Conservation (phyloP, 1,140 invertebrate genomes). For the Chrysopa pallens region DNA sequence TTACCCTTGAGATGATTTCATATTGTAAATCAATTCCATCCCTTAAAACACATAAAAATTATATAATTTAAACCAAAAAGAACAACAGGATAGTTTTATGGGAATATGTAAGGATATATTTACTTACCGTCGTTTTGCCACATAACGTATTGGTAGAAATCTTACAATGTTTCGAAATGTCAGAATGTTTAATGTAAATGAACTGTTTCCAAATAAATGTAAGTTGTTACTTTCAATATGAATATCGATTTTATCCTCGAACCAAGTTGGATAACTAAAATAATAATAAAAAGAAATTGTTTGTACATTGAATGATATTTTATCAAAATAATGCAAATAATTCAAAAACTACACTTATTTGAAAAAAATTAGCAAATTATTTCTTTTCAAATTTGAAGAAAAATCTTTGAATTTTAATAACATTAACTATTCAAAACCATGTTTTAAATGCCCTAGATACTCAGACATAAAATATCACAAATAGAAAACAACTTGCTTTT, state of each 20-base stretch:
- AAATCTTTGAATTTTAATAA: no score
- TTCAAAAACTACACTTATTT: no score
- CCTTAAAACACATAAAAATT: constrained; percentile 18
- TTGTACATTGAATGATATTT: background rate
- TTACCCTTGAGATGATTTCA: constrained; percentile 38
- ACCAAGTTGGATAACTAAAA: constrained; percentile 27
- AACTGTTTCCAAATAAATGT: constrained; percentile 10
- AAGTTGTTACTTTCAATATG: constrained; percentile 16
- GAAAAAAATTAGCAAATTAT: no score
- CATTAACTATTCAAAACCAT: no score
- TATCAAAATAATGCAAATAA: no score
- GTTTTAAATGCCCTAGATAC: no score
- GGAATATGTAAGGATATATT: background rate
- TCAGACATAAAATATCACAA: no score
- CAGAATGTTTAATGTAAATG: constrained; percentile 20
- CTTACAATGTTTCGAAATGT: constrained; percentile 30
- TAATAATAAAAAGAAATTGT: background rate
- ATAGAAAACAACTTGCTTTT: no score
- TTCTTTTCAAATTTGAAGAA: no score
- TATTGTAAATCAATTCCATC: constrained; percentile 45
- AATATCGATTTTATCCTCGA: constrained; percentile 22
- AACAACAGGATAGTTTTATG: no score
- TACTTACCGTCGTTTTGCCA: constrained; percentile 31
- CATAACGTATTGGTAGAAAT: constrained; percentile 28
- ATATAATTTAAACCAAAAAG: background rate